A percentile compares a stretch with the other conserved stretches of the same genome.
phyloP scores from a whole-genome alignment of 2,888 invertebrate genomes.

The Agonopterix alstromeriana region DNA sequence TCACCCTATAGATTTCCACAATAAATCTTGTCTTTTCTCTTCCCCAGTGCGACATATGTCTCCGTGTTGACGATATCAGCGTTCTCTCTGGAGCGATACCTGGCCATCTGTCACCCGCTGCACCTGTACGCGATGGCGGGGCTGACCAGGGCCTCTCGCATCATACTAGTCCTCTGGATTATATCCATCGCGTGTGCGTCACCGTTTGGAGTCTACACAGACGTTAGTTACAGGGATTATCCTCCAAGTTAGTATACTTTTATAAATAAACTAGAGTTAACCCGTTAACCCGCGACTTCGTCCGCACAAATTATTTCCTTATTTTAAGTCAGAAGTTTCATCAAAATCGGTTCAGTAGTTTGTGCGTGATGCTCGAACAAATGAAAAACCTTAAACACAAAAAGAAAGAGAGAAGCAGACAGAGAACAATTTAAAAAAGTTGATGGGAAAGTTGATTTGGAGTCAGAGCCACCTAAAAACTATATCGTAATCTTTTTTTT shows the following conservation, averaged over 20 bases:
- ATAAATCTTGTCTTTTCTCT: not conserved
- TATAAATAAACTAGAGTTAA: not conserved
- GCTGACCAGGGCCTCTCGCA: conserved; percentile 83
- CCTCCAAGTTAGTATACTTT: conserved; percentile 77
- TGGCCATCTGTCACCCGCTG: conserved; percentile 91
- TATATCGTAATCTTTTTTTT: no score
- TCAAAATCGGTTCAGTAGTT: no score
- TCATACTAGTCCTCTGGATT: conserved; percentile 87
- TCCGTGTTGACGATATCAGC: conserved; percentile 94
- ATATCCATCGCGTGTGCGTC: conserved; percentile 85
- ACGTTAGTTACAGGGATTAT: conserved; percentile 84
- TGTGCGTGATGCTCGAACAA: no score
- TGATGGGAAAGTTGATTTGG: no score
- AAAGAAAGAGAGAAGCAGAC: no score
- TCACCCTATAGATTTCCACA: no score
- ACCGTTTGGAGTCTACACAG: conserved; percentile 85
- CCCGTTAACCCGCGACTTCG: no score
- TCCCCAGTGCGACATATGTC: conserved; percentile 88
- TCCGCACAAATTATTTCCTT: no score
- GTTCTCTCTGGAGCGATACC: conserved; percentile 92
- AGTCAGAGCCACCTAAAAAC: no score
- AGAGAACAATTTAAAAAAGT: no score
- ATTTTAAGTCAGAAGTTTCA: no score
- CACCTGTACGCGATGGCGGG: conserved; percentile 89
- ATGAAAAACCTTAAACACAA: no score